These are phyloP conservation scores for Yponomeuta evonymella DNA, from an alignment of 2,888 invertebrate species.

Conservation along the genomic window DNA sequence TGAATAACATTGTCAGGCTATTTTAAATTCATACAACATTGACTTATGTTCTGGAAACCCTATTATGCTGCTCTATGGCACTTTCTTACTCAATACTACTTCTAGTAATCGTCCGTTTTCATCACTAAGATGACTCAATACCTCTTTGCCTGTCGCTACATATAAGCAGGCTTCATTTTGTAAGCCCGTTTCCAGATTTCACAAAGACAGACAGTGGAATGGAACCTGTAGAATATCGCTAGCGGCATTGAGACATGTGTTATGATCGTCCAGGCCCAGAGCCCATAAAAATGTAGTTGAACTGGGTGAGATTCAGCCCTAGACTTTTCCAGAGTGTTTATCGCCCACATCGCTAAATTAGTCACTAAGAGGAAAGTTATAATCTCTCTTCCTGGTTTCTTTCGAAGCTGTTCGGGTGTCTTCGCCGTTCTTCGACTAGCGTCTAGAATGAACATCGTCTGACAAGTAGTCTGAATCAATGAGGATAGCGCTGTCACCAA, in stretches of 20 bases:
- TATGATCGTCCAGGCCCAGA: conserved; percentile 97
- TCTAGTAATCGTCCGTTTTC: conserved; percentile 3
- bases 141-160: conserved; percentile 77
- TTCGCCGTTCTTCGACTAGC: conserved; percentile 90
- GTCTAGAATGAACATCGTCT: conserved; percentile 93
- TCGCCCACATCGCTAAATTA: conserved; percentile 95
- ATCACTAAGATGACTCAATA: conserved; percentile 34
- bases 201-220: conserved; percentile 95
- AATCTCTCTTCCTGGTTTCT: conserved; percentile 94
- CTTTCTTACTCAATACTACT: conserved; percentile 38
- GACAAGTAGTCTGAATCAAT: conserved; percentile 90
- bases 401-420: conserved; percentile 86
- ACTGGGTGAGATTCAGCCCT: conserved; percentile 94
- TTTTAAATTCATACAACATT: conserved; percentile 3
- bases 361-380: conserved; percentile 94
- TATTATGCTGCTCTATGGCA: conserved; percentile 51
- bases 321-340: conserved; percentile 94
- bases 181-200: conserved; percentile 98
- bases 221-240: conserved; percentile 96
- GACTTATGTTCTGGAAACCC: not conserved
- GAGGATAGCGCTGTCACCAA: conserved; percentile 90
- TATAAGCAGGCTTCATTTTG: conserved; percentile 91
- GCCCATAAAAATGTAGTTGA: conserved; percentile 92
- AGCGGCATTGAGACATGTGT: conserved; percentile 95
- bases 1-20: conserved; percentile 19